Conservation (phyloP, 2,797 vertebrate species). For the Alectoris magna region DNA sequence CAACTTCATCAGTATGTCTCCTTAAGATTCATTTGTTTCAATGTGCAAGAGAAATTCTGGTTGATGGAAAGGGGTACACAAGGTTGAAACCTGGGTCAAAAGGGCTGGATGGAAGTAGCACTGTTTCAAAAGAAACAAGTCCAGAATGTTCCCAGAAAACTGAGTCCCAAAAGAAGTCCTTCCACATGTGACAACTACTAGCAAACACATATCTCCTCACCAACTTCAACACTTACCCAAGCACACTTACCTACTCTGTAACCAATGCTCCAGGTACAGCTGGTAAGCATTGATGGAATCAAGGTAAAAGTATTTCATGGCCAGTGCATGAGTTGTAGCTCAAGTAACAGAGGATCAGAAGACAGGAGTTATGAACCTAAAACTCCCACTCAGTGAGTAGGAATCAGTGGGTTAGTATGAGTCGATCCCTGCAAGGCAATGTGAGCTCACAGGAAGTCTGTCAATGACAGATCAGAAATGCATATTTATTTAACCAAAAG, state of each 20-base stretch:
- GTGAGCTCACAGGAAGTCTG: neutral
- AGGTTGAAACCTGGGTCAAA: neutral
- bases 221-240: neutral
- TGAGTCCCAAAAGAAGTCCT: neutral
- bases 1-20: neutral
- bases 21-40: neutral
- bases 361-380: rapidly evolving
- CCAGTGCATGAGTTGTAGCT: neutral
- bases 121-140: neutral
- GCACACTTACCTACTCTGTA: neutral
- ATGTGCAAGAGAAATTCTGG: neutral
- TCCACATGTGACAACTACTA: neutral
- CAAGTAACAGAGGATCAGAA: neutral
- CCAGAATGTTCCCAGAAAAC: neutral
- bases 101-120: neutral
- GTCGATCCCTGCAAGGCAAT: neutral
- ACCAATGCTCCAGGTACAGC: neutral
- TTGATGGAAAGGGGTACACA: neutral
- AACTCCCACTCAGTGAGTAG: neutral
- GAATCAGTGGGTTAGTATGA: neutral
- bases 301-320: rapidly evolving
- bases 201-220: neutral
- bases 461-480: neutral
- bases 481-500: neutral
- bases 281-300: neutral